Base-by-base conservation (phyloP, 2,113 vertebrate genomes). In the Speoplatyrhinus poulsoni region DNA sequence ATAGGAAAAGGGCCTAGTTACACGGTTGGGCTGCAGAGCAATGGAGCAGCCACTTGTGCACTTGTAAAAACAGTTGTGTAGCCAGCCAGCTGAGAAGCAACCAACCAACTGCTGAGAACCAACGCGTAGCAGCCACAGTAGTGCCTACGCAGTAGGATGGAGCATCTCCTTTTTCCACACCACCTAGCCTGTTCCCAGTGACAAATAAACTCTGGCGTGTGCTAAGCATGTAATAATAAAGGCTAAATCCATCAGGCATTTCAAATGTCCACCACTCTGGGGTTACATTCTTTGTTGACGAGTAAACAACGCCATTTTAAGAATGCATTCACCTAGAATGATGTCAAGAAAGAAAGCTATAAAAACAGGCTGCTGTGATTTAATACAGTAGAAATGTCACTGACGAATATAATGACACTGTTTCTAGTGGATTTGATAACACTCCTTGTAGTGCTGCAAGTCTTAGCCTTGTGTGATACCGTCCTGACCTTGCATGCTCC, bases 21-120 rank as follows among this genome's bases (percentile, higher is more conserved):
- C 81, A 91, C 76, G 87, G 85, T 83, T 87, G 86, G 86, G 76
- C 88, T 89, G 85, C 87, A 88, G 83, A 85, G 88, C 87, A 90
- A 91, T 90, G 87, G 87, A 90, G 88, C 90, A 89, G 86, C 0
- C 61, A 87, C 82, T 88, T 82, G 61, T 85, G 78, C 87, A 91
- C 89, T 92, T 91, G 89, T 90, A 89, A 89, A 92, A 91, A 90
- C 90, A 90, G 81, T 82, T 79, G 69, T 85, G 86, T 64, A 82
- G 87, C 85, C 83, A 85, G 56, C 80, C 73, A 67, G 79, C 79
- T 77, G 79, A 85, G 82, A 89, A 78, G 61, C 80, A 79, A 60
- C 56, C 17, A 89, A 78, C 63, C 80, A 78, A 60, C 56, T 26
- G 65, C 26, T 26, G 73, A 67, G 73, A 70, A 81, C 83, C 79